These are phyloP conservation scores for Apus apus DNA, from an alignment of 2,113 vertebrate species.

Conservation along the genomic window DNA sequence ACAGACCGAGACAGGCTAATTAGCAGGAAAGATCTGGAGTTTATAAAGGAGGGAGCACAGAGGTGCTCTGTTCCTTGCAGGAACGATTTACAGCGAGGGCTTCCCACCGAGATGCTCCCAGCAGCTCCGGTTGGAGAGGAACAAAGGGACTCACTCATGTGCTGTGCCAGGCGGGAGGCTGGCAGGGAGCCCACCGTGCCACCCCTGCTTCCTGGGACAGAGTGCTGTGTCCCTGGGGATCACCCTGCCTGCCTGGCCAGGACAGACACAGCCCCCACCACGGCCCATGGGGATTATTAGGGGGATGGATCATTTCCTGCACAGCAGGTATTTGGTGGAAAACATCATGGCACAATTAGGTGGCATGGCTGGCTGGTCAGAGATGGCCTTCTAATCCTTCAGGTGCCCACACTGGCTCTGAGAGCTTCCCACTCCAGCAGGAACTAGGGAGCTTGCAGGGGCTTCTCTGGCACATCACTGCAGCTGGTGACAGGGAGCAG, in stretches of 20 bases:
- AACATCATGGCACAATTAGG: neutral
- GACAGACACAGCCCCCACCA: too few species aligned
- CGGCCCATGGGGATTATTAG: neutral
- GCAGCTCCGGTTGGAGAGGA: neutral
- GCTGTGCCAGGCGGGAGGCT: fast-evolving
- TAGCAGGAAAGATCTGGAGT: neutral
- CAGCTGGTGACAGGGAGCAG: neutral
- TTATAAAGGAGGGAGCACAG: neutral
- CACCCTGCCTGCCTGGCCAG: too few species aligned
- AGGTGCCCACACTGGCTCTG: neutral
- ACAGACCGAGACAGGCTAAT: slow-evolving; percentile 21
- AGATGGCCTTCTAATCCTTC: neutral
- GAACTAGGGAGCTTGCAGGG: neutral
- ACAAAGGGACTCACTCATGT: neutral
- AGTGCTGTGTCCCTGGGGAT: too few species aligned
- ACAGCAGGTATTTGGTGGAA: neutral
- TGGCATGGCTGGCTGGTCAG: neutral
- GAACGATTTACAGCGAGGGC: neutral
- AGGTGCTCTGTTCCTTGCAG: slow-evolving; percentile 29
- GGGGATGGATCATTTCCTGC: neutral
- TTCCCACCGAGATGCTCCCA: slow-evolving; percentile 3
- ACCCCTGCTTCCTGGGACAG: too few species aligned
- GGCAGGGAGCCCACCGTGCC: neutral
- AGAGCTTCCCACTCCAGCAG: neutral
- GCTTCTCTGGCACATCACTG: neutral